A percentile compares a stretch with the other conserved stretches of the same genome.
Evolutionary conservation across 2,888 invertebrate species (phyloP).

Genomic region (Bellardia pandia): DNA sequence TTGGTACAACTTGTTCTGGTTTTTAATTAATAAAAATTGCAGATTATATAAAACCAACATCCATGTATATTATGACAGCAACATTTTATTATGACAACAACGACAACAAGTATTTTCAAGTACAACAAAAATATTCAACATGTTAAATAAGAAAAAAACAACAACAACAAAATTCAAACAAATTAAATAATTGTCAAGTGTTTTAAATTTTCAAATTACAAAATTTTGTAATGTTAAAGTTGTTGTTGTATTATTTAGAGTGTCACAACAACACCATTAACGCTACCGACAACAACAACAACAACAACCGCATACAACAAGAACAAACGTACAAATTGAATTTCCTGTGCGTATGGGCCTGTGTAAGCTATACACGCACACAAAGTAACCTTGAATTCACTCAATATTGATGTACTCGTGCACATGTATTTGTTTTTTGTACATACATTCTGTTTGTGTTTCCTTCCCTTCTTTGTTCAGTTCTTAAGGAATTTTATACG

Average conservation of each 20-base stretch:
- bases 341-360: constrained; percentile 26
- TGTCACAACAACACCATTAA: not conserved
- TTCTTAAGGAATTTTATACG: constrained; percentile 1
- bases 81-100: constrained; percentile 13
- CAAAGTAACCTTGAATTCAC: constrained; percentile 54
- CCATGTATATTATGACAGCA: constrained; percentile 2
- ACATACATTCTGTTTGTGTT: not conserved
- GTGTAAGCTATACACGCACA: not conserved
- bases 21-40: constrained; percentile 50
- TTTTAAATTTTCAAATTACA: constrained; percentile 31
- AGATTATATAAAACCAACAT: not conserved
- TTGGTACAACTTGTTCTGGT: constrained; percentile 16
- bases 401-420: not conserved
- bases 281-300: not conserved
- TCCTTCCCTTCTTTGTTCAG: not conserved
- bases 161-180: not conserved
- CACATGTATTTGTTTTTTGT: not conserved
- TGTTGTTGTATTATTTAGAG: constrained; percentile 8
- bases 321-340: constrained; percentile 42
- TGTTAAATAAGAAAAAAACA: constrained; percentile 15
- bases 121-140: not conserved
- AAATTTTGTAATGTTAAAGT: constrained; percentile 19
- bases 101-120: not conserved
- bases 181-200: constrained; percentile 56
- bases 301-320: constrained; percentile 1